Percentiles rank a stretch among this genome's conserved stretches.
phyloP scores from a whole-genome alignment of 2,888 invertebrate species.

The Selenia dentaria region DNA sequence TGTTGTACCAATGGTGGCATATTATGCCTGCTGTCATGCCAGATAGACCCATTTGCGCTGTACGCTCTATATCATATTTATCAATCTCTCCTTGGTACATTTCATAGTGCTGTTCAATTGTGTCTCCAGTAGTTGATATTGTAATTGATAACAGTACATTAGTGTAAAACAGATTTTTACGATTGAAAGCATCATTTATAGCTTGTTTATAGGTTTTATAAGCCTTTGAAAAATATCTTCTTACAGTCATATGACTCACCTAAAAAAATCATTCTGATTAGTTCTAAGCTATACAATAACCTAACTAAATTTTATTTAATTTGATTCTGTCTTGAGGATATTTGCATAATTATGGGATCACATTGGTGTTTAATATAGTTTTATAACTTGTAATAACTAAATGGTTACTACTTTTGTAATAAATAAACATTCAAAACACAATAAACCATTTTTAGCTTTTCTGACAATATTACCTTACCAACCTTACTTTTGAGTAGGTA shows the following conservation, averaged over 20 bases:
- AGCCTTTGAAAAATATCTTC: conserved; percentile 56
- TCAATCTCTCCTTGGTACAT: conserved; percentile 81
- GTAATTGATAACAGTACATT: conserved; percentile 91
- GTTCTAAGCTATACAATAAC: too few species aligned
- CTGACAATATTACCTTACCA: too few species aligned
- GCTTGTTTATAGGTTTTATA: conserved; percentile 52
- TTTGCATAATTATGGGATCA: too few species aligned
- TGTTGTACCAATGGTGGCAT: conserved; percentile 94
- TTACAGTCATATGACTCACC: conserved; percentile 53
- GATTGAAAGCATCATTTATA: conserved; percentile 76
- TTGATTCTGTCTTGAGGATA: too few species aligned
- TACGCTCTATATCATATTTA: conserved; percentile 85
- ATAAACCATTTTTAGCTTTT: too few species aligned
- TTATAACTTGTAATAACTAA: too few species aligned
- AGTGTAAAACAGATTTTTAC: conserved; percentile 89
- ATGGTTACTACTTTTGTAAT: too few species aligned
- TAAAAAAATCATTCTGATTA: conserved; percentile 47
- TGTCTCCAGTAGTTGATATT: conserved; percentile 91
- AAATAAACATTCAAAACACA: too few species aligned
- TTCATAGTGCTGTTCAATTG: conserved; percentile 92
- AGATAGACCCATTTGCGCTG: conserved; percentile 90
- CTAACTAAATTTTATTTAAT: too few species aligned
- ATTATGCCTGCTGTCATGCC: conserved; percentile 91
- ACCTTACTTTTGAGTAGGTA: too few species aligned
- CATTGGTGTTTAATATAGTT: too few species aligned